A percentile compares a stretch with the other conserved stretches of the same genome.
Conservation (phyloP, 2,113 vertebrate species). For the Notiomystis cincta region DNA sequence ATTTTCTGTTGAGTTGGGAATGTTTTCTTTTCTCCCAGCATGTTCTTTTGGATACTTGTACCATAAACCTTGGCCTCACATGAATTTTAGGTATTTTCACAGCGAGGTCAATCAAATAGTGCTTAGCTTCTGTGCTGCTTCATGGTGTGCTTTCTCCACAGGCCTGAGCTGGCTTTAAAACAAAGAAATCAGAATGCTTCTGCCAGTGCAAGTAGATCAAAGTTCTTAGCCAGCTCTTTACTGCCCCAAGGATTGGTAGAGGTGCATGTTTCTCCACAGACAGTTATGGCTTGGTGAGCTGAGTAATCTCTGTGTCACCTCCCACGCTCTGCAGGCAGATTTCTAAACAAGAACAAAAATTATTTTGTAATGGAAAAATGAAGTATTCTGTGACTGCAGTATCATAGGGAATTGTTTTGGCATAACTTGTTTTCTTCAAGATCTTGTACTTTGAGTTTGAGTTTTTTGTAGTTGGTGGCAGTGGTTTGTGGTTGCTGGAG, state of each 20-base stretch:
- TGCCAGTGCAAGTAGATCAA: not conserved
- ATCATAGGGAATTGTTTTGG: not conserved
- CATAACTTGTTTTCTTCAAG: not conserved
- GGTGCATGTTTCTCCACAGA: not conserved
- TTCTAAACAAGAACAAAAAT: not conserved
- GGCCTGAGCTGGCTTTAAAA: not conserved
- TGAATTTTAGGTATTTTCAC: not conserved
- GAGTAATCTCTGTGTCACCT: not conserved
- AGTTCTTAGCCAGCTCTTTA: not conserved
- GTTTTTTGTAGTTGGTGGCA: not conserved
- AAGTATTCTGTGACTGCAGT: not conserved
- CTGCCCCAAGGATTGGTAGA: not conserved
- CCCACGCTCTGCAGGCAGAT: not conserved
- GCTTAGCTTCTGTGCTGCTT: not conserved
- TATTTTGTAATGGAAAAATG: not conserved
- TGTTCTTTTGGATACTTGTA: not conserved
- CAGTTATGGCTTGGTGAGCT: not conserved
- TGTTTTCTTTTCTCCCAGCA: not conserved
- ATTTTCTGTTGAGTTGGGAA: not conserved
- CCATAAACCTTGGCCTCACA: not conserved
- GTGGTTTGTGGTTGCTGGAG: not conserved
- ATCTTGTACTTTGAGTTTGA: not conserved
- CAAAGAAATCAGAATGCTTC: not conserved
- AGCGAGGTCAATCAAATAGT: not conserved
- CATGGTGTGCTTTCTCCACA: not conserved